Base-by-base conservation (phyloP, 2,113 vertebrate genomes). In the Hydrochoerus hydrochaeris region DNA sequence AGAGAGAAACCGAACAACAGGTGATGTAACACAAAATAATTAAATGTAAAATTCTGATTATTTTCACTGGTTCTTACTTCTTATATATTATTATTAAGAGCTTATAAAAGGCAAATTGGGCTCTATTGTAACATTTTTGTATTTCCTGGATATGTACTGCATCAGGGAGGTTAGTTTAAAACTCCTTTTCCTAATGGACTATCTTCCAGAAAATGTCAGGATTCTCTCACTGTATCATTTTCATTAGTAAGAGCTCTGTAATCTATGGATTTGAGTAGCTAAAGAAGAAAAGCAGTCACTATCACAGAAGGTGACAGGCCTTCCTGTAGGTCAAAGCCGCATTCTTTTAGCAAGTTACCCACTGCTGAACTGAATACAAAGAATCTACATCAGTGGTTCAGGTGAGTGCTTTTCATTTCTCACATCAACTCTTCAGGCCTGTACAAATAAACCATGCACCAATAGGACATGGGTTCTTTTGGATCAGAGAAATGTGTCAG, bases 401-500 rank as follows among this genome's bases (percentile, higher is more conserved):
- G 77, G 58, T 73, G 32, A 86, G 32, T 60, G 65, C 35, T 57
- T 63, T 84, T 69, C 62, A 30, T 41, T 28, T 91, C 87, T 93
- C 46, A 69, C 30, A 67, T 82, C n/a, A 62, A 57, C 54, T 60
- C 28, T 88, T 86, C 67, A 17, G 44, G 86, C 24, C 22, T 84
- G 24, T 58, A 58, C 32, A 91, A 73, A 90, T 60, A 90, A 96
- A 93, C 54, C 90, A 93, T 82, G 71, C 63, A 91, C 11, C 85
- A 54, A 94, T 7, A 65, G n/a, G 26, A 32, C 54, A 71, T 4
- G 75, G 67, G 12, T n/a, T 92, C 77, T 95, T 91, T 89, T 24
- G 41, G 71, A 85, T 77, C 95, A 75, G 71, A 98, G 94, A 94
- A 97, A 3, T 75, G 82, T 95, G 49, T 96, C 78, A 95, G 94